These are phyloP conservation scores for Metopolophium dirhodum DNA, from an alignment of 1,140 invertebrate species.

Conservation along the genomic window DNA sequence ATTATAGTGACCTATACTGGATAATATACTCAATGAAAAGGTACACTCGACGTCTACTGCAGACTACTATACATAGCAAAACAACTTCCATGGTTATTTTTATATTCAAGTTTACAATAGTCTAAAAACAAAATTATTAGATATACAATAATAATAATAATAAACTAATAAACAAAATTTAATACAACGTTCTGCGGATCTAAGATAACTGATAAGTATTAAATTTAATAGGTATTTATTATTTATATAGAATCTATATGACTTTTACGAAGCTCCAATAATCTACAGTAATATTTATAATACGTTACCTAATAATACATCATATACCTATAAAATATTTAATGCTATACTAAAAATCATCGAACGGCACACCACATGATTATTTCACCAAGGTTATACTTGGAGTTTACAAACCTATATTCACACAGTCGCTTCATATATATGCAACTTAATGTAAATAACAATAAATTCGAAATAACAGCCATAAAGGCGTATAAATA, in stretches of 20 bases:
- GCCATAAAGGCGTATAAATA: background rate
- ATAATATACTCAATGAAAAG: too few species aligned
- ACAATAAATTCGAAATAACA: background rate
- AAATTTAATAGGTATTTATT: background rate
- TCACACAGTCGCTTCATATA: background rate
- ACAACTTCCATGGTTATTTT: background rate
- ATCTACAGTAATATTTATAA: background rate
- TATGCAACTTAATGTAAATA: background rate
- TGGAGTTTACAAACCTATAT: background rate
- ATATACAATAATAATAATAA: background rate
- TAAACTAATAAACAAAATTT: background rate
- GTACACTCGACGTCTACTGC: too few species aligned
- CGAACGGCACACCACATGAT: background rate
- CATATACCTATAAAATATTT: background rate
- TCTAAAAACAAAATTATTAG: background rate
- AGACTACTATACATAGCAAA: background rate
- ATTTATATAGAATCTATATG: background rate
- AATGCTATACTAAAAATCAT: background rate
- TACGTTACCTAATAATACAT: background rate
- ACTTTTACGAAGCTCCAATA: background rate
- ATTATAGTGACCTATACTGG: too few species aligned
- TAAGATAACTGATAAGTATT: background rate
- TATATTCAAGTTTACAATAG: background rate
- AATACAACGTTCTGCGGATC: background rate
- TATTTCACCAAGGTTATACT: background rate